Percentiles rank a stretch among this genome's conserved stretches.
phyloP scores from a whole-genome alignment of 1,140 invertebrate genomes.

The Drosophila bifasciata region DNA sequence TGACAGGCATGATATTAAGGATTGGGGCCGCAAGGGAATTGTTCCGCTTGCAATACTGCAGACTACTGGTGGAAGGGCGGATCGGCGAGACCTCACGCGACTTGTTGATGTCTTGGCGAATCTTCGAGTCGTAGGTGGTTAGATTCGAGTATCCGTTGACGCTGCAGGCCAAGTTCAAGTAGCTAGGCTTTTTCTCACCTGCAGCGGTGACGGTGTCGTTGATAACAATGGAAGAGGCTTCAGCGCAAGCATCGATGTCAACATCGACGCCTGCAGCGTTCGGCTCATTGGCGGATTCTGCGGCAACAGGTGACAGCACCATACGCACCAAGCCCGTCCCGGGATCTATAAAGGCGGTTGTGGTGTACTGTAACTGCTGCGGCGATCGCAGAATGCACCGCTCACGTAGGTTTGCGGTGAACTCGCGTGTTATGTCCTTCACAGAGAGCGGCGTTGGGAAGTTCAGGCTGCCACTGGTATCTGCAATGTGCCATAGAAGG shows the following conservation, averaged over 20 bases:
- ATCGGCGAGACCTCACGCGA: slow-evolving; percentile 89
- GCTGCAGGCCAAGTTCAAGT: slow-evolving; percentile 93
- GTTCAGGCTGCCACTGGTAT: slow-evolving; percentile 85
- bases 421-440: slow-evolving; percentile 86
- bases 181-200: slow-evolving; percentile 88
- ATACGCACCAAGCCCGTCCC: slow-evolving; percentile 56
- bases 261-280: slow-evolving; percentile 15
- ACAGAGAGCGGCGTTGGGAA: slow-evolving; percentile 86
- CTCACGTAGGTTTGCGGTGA: slow-evolving; percentile 85
- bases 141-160: slow-evolving; percentile 95
- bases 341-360: slow-evolving; percentile 46
- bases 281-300: slow-evolving; percentile 7
- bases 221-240: slow-evolving; percentile 5
- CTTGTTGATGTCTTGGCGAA: slow-evolving; percentile 88
- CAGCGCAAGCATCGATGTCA: slow-evolving; percentile 18
- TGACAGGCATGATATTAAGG: slow-evolving; percentile 78
- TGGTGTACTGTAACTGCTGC: slow-evolving; percentile 44
- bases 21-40: slow-evolving; percentile 85
- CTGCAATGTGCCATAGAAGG: slow-evolving; percentile 42
- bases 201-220: slow-evolving; percentile 7
- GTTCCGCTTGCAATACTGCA: slow-evolving; percentile 87
- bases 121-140: slow-evolving; percentile 92
- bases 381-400: slow-evolving; percentile 73
- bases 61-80: slow-evolving; percentile 85
- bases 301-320: slow-evolving; percentile 61